Evolutionary conservation across 2,888 invertebrate species (phyloP).

Genomic region (Gerris lacustris): DNA sequence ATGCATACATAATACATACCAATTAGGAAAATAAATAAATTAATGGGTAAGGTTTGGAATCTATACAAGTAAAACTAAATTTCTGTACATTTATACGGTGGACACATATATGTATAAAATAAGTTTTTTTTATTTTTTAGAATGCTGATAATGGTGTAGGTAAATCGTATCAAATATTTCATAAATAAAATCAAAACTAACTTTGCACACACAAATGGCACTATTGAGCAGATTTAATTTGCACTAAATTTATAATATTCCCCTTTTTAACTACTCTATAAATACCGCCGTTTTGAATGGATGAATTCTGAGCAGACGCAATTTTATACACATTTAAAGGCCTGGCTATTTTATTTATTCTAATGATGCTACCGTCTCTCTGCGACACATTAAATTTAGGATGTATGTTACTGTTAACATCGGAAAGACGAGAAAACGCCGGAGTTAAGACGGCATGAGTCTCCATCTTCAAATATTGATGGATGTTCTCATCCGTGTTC

Average conservation of each 20-base stretch:
- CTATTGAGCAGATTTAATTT: slow-evolving; percentile 27
- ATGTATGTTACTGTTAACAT: no score
- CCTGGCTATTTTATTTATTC: slow-evolving; percentile 13
- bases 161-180: no score
- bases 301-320: background rate
- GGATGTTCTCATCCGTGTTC: background rate
- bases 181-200: no score
- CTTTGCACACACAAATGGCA: slow-evolving; percentile 1
- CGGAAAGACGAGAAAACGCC: background rate
- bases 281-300: slow-evolving; percentile 29
- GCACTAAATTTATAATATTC: slow-evolving; percentile 33
- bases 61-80: no score
- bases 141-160: no score
- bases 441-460: background rate
- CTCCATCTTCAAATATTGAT: background rate
- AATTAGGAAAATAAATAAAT: no score
- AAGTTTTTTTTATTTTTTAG: no score
- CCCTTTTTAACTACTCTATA: slow-evolving; percentile 34
- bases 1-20: no score
- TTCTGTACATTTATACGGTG: no score
- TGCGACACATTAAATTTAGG: background rate
- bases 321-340: slow-evolving; percentile 2
- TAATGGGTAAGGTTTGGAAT: no score
- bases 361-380: background rate
- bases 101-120: no score